These are phyloP conservation scores for Arrhopalites spinosus DNA, from an alignment of 2,888 invertebrate species.

Conservation along the genomic window DNA sequence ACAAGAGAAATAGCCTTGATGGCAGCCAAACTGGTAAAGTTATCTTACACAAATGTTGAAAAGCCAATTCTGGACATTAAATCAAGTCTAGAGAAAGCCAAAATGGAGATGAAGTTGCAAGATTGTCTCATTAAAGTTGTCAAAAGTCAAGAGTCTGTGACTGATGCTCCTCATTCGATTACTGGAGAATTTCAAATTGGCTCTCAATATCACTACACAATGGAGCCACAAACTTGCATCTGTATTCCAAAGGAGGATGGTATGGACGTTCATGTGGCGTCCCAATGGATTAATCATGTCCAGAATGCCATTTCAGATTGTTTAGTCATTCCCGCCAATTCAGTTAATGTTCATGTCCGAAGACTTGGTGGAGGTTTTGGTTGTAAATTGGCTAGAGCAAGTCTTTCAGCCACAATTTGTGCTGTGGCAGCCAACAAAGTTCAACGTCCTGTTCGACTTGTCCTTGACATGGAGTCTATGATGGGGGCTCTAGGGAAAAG, in stretches of 20 bases:
- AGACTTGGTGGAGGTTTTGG: slow-evolving; percentile 84
- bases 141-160: not conserved
- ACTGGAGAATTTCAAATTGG: slow-evolving; percentile 64
- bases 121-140: slow-evolving; percentile 11
- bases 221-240: slow-evolving; percentile 74
- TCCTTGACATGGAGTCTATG: slow-evolving; percentile 72
- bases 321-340: slow-evolving; percentile 66
- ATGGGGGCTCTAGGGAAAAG: slow-evolving; percentile 74
- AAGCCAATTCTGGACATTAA: slow-evolving; percentile 58
- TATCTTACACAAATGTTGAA: slow-evolving; percentile 58
- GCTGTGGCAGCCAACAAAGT: slow-evolving; percentile 71
- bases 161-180: slow-evolving; percentile 58
- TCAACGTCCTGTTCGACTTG: slow-evolving; percentile 72
- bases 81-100: slow-evolving; percentile 57
- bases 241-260: slow-evolving; percentile 73
- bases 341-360: slow-evolving; percentile 70
- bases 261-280: slow-evolving; percentile 64
- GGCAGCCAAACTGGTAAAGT: slow-evolving; percentile 58
- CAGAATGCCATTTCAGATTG: slow-evolving; percentile 66
- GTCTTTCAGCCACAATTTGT: too few species aligned
- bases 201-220: slow-evolving; percentile 73
- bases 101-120: slow-evolving; percentile 41
- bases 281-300: slow-evolving; percentile 69
- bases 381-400: slow-evolving; percentile 71
- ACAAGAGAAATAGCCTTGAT: slow-evolving; percentile 55